Evolutionary conservation across 2,797 vertebrate species (phyloP), one percentile per base, ranked within the genome.

Genomic region (Bradypus variegatus): DNA sequence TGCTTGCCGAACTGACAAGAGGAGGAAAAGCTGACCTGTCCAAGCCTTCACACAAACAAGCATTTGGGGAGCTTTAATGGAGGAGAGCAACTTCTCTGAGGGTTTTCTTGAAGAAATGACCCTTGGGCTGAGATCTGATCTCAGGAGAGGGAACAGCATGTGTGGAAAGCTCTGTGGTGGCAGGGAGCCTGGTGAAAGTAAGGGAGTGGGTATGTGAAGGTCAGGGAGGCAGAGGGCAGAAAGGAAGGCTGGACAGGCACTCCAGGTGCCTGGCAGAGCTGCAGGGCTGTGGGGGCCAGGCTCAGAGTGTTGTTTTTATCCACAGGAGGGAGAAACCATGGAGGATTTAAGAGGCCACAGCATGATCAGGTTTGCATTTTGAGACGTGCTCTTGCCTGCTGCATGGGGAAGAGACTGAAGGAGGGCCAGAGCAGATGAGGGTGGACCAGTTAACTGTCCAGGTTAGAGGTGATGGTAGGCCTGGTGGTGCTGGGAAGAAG

Each of bases 1-100:
- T 0, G 6, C 31, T 85, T 76, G 36, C 48, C 25, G 23, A 31
- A 14, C 50, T 5, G 0, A 23, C 29, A 14, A 6, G n/a, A 0
- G 5, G 53, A 62, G 19, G 72, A 21, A 48, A 33, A 48, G 38
- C 60, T 36, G 36, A 65, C 27, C 81, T 81, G 73, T 36, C 15
- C 8, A 25, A 31, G n/a, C 19, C n/a, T 65, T 33, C 0, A 2
- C 6, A 38, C 48, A 10, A 38, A 41, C 18, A 48, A 45, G 77
- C 4, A 9, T 58, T 19, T 23, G 9, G 80, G 48, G 77, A 14
- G 12, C 33, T 75, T 58, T 45, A 14, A 31, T 8, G 19, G 36
- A n/a, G 18, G 1, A 0, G 27, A 16, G 13, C 23, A 11, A 7
- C n/a, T 55, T 38, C 73, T 85, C 25, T 45, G 11, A 33, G 41